Base-by-base conservation (phyloP, 1,140 invertebrate genomes). In the Drosophila micromelanica region DNA sequence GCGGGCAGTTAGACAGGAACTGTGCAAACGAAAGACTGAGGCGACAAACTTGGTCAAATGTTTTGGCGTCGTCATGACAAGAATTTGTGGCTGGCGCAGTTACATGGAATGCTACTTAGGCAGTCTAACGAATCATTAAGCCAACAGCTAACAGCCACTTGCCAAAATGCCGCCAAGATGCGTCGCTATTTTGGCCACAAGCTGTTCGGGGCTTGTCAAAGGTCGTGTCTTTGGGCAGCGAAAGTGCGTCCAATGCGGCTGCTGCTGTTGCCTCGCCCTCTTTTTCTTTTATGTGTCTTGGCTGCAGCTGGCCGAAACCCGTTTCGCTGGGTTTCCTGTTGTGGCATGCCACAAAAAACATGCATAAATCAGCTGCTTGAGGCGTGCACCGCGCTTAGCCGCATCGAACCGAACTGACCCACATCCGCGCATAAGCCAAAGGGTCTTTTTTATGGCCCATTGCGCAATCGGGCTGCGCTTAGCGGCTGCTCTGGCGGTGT, bases 311-410 rank as follows among this genome's bases (percentile, higher is more conserved):
- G 43, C 40, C 40, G 46, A 89, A 87, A 87, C 84, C 49, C 46
- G 84, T 89, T 86, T 85, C 60, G 55, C 15, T 80, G 77, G 23
- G 55, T 55, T 75, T 75, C 52, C 52, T 71, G 57, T 63, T 81
- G 80, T 64, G 75, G 84, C 84, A 78, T 89, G 84, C 84, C 65
- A 84, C 84, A 89, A 60, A 73, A 72, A 57, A 49, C 51, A 70
- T 61, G 62, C 57, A 73, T 65, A 72, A 72, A 73, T 56, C 71
- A 69, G 55, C 38, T 59, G 49, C 49, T 56, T 59, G 61, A 17
- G 68, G 54, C 55, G 73, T 73, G 46, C 51, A 54, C 48, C 63
- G 38, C 35, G 56, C 59, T 71, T 54, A 75, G 61, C 76, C 38
- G 55, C 59, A 51, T 51, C 35, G 69, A 48, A 59, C 61, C 32